Conservation (phyloP, 1,140 invertebrate species). For the Drosophila pandora region DNA sequence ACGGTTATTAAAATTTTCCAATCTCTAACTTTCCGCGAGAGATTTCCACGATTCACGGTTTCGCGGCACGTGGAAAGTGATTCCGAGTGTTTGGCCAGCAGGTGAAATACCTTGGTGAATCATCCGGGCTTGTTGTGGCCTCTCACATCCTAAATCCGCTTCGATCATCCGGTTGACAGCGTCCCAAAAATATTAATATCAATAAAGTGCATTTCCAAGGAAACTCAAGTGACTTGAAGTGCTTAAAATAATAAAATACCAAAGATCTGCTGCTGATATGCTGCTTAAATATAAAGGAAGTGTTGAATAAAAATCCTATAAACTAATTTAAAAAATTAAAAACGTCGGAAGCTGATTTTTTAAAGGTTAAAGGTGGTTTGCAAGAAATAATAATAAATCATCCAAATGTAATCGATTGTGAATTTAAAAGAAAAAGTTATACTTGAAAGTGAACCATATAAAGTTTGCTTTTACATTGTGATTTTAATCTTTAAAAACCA, state of each 20-base stretch:
- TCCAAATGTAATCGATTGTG: too few relatives aligned
- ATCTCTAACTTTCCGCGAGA: constrained; percentile 30
- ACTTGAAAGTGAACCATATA: too few relatives aligned
- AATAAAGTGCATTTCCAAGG: constrained; percentile 20
- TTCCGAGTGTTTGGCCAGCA: constrained; percentile 22
- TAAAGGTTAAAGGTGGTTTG: too few relatives aligned
- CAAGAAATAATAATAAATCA: too few relatives aligned
- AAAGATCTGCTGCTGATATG: background rate
- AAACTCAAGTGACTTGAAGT: background rate
- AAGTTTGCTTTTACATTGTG: too few relatives aligned
- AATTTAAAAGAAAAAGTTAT: too few relatives aligned
- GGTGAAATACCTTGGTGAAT: constrained; percentile 46
- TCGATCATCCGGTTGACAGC: constrained; percentile 14
- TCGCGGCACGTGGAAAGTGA: constrained; percentile 36
- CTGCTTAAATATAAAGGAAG: background rate
- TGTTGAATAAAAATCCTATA: background rate
- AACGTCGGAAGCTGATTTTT: background rate
- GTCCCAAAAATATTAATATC: constrained; percentile 7
- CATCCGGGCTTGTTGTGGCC: constrained; percentile 13
- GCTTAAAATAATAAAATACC: background rate
- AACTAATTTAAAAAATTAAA: background rate
- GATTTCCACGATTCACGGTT: constrained; percentile 49
- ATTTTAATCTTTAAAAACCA: too few relatives aligned
- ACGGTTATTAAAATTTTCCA: constrained; percentile 50
- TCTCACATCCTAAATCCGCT: constrained; percentile 42